phyloP scores from a whole-genome alignment of 2,113 vertebrate genomes.

The Psilopsiagon aurifrons region DNA sequence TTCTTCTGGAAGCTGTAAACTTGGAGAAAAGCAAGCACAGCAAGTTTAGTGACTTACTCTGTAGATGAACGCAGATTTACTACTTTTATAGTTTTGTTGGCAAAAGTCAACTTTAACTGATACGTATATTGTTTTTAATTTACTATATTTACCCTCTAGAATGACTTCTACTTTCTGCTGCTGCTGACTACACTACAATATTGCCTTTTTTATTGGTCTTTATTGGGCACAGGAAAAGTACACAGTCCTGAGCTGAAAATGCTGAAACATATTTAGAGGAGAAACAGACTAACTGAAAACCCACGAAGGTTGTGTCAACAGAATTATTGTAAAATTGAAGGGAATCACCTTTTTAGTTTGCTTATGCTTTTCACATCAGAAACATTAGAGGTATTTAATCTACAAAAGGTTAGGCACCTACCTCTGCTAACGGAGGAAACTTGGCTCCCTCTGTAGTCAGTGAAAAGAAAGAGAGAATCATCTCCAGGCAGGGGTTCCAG shows the following conservation, averaged over 20 bases:
- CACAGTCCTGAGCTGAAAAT: neutral
- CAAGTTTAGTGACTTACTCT: neutral
- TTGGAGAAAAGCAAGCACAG: neutral
- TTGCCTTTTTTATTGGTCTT: neutral
- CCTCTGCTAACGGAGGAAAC: conserved; percentile 14
- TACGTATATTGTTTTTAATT: neutral
- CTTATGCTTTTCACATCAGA: neutral
- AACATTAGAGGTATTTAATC: neutral
- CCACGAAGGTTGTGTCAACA: neutral
- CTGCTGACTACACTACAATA: neutral
- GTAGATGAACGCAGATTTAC: neutral
- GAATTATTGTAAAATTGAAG: neutral
- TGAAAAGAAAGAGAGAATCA: neutral
- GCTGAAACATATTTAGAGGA: neutral
- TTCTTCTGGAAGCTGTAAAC: neutral
- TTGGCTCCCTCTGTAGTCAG: conserved; percentile 60
- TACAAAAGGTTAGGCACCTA: neutral
- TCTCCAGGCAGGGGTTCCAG: neutral
- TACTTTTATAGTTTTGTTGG: neutral
- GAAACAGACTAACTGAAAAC: neutral
- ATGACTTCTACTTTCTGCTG: neutral
- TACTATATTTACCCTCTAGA: neutral
- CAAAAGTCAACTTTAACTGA: neutral
- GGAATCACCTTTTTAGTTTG: neutral
- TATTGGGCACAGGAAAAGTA: neutral